phyloP scores from a whole-genome alignment of 1,140 invertebrate genomes.

The Caligus rogercresseyi region DNA sequence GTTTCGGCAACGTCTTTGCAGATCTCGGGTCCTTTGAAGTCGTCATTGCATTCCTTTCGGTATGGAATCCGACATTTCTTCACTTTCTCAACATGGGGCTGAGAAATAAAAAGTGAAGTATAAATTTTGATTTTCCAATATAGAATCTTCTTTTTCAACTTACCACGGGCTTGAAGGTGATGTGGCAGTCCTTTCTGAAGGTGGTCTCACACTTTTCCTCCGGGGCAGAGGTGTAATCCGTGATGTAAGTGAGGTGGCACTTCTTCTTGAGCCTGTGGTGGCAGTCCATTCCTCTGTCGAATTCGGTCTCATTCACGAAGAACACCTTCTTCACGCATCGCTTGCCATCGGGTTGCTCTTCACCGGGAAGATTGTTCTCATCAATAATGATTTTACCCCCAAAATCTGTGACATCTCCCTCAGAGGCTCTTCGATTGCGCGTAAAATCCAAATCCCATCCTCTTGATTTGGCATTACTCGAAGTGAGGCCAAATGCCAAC shows the following conservation, averaged over 20 bases:
- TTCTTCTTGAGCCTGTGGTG: background rate
- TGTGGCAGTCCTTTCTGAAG: constrained; percentile 5
- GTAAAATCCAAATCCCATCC: too few relatives aligned
- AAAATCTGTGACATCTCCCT: too few relatives aligned
- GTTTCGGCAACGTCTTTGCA: constrained; percentile 6
- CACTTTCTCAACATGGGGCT: background rate
- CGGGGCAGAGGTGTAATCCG: background rate
- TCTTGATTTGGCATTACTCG: too few relatives aligned
- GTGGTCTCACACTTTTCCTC: background rate
- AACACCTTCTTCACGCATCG: background rate
- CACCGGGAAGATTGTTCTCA: too few relatives aligned
- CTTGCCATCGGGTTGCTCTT: too few relatives aligned
- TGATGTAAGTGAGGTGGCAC: background rate
- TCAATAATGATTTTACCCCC: too few relatives aligned
- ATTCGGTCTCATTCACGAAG: background rate
- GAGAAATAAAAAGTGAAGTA: background rate
- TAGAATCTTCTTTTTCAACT: too few relatives aligned
- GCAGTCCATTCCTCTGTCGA: background rate
- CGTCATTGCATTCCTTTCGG: background rate
- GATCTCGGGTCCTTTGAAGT: background rate
- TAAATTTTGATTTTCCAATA: too few relatives aligned
- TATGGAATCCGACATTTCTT: background rate
- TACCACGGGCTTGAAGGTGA: constrained; percentile 7
- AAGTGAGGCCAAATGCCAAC: too few relatives aligned
- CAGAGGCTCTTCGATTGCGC: too few relatives aligned